These are phyloP conservation scores for Microcebus lehilahytsara DNA, from an alignment of 2,113 vertebrate species.

Conservation along the genomic window DNA sequence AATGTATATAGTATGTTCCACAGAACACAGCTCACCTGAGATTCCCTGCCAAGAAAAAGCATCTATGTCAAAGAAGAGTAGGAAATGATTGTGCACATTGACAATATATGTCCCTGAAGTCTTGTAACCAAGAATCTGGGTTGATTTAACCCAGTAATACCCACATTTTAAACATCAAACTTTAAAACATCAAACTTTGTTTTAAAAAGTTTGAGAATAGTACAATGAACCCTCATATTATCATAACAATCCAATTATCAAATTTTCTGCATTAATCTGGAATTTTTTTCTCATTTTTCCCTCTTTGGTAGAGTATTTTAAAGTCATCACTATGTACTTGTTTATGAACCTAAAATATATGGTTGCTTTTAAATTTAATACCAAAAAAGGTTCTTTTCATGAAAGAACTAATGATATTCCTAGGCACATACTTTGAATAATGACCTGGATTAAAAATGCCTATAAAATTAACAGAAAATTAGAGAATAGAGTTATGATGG, in stretches of 20 bases:
- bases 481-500: not conserved
- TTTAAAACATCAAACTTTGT: not conserved
- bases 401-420: not conserved
- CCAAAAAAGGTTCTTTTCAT: not conserved
- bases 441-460: not conserved
- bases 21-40: not conserved
- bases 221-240: not conserved
- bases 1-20: not conserved
- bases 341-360: not conserved
- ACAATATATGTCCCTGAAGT: not conserved
- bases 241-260: not conserved
- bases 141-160: not conserved
- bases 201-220: not conserved
- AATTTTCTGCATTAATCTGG: not conserved
- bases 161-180: not conserved
- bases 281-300: not conserved
- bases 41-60: not conserved
- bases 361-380: not conserved
- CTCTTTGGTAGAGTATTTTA: not conserved
- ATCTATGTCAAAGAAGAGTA: not conserved
- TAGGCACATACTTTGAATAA: not conserved
- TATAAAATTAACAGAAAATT: not conserved
- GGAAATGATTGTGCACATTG: not conserved
- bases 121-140: not conserved
- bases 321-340: not conserved